Base-by-base conservation (phyloP, 2,888 invertebrate genomes). In the Tromatobia lineatoria region DNA sequence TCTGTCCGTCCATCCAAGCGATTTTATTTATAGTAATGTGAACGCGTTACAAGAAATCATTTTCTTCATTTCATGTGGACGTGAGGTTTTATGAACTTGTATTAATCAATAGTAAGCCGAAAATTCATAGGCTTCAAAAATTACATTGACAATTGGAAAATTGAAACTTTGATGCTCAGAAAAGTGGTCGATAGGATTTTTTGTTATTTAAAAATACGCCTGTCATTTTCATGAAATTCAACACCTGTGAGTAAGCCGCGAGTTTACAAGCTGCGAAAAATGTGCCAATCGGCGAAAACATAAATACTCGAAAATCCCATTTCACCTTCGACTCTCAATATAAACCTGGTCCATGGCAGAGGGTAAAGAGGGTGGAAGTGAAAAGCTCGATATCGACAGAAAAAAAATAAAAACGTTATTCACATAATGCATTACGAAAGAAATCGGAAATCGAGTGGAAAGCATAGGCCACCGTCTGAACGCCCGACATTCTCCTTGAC, bases 371-470 rank as follows among this genome's bases (percentile, higher is more conserved):
- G 11, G 18, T 38, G 8, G 8, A 3, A 34, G 34, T 42, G 38
- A 52, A 76, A 34, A 42, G 47, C 34, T 23, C 10, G 4, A 11
- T 38, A 75, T 25, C 34, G 7, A 18, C 15, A 61, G 34, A 66
- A 47, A 59, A 59, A 38, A 57, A 15, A 70, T 15, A 52, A 50
- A 57, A 61, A 38, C 29, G 61, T 34, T 42, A 59, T 47, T 29
- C 34, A 47, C 23, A 59, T 34, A 61, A 74, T 59, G 34, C 34
- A 59, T 74, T 74, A 42, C 54, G 73, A 47, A 59, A 38, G 54
- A 42, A 54, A 57, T 38, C 59, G 57, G 59, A 74, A 59, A 74
- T 74, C 64, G 50, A 42, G 61, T 50, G 64, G 45, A 64, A 75
- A 75, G 64, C 11, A 52, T 75, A 20, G 23, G 47, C 50, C 25